Evolutionary conservation across 2,888 invertebrate genomes (phyloP), one percentile per base, ranked within the genome.

Genomic region (Thera britannica): DNA sequence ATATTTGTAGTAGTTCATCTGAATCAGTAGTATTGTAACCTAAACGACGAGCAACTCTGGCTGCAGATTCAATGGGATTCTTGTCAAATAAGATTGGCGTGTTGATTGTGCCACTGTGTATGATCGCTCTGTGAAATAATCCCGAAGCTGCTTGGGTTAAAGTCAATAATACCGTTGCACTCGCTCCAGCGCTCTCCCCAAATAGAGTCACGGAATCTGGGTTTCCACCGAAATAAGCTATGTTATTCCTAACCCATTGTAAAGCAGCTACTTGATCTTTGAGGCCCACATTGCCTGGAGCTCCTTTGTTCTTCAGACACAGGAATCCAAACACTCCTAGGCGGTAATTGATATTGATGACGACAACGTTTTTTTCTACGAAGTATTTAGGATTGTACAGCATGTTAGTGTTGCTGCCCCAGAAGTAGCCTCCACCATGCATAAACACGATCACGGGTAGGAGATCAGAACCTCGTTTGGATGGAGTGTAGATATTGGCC

Each of bases 101-200:
- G n/a, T 80, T 57, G 12, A 79, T 55, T 5, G 82, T 70, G 2
- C 87, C 84, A 67, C 86, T 86, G 68, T 84, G 75, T 46, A 83
- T 58, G 12, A 88, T 86, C 0, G 78, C 83, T 72, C 79, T 79
- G 12, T 82, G 77, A 65, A 85, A 86, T 58, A 88, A 74, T n/a
- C 83, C 83, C 71, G 76, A 71, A 11, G 79, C 77, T 72, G 77
- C 72, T 7, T 80, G 71, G 2, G 81, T 79, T 2, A 83, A 69
- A 23, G 84, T 70, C 55, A 87, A 79, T 62, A 75, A 44, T 36
- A 51, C 9, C 3, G 44, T 35, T 3, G 64, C 48, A 36, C 35
- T 49, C 4, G 61, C 63, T n/a, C 56, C 59, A 55, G 62, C 23
- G 38, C 66, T 70, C 52, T 70, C 56, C 1, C 69, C 69, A 57